Base-by-base conservation (phyloP, 2,113 vertebrate species). In the Jacana jacana region DNA sequence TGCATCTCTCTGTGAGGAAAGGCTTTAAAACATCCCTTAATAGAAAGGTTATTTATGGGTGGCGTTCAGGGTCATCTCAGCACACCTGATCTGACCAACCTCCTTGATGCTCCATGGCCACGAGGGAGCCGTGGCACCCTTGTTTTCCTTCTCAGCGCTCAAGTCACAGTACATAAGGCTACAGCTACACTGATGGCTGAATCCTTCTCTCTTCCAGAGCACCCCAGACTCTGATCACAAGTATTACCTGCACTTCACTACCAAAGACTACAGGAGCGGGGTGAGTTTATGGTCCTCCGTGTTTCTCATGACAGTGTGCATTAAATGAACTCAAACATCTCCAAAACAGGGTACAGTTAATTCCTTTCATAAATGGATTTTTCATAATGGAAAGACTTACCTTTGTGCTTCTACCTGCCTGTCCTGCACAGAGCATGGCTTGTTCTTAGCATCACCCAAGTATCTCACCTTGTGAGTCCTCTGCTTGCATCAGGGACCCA, bases 241-340 rank as follows among this genome's bases (percentile, higher is more conserved):
- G 88, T 97, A 97, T 6, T 97, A 97, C 76, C 33, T 98, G 92
- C 95, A 93, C 25, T 98, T 98, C 88, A 97, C 94, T 48, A 97
- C 97, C 1, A 87, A 97, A 24, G 77, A 55, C 76, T 95, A 92
- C 80, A 84, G 75, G 28, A 92, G 24, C 2, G 79, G 96, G 97
- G 98, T 98, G 94, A 97, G 98, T 85, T n/a, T 72, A 13, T 17
- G 35, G 11, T 61, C 6, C 7, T 31, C 15, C 3, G 1, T 1
- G 2, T 35, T 68, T n/a, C 69, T 18, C 15, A 82, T 18, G 25
- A 4, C 12, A n/a, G 11, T 0, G 22, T 8, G 31, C 3, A 1
- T 13, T 4, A 5, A 14, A 37, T 2, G 3, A 40, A 4, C 31
- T 17, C 18, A 37, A 69, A 2, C 65, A 40, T 13, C 70, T 48